Evolutionary conservation across 2,888 invertebrate genomes (phyloP).

Genomic region (Cacoxenus indagator): DNA sequence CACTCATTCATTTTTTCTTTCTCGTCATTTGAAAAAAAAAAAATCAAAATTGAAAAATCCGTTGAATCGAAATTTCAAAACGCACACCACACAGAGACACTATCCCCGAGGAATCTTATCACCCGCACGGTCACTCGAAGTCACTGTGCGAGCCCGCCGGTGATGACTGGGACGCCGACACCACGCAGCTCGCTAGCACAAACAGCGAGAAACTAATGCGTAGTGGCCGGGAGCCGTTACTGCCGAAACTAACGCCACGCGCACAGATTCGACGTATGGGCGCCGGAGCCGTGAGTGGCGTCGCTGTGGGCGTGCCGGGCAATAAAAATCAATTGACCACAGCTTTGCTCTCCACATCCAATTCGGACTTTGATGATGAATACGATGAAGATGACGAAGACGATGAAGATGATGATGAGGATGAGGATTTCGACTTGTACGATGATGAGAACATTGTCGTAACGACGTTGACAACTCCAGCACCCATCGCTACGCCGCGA

Average conservation of each 20-base stretch:
- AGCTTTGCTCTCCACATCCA: conserved; percentile 77
- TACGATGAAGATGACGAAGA: conserved; percentile 67
- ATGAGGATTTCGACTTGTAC: conserved; percentile 70
- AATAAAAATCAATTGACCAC: conserved; percentile 74
- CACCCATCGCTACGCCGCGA: conserved; percentile 44
- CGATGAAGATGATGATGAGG: conserved; percentile 65
- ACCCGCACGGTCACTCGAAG: conserved; percentile 73
- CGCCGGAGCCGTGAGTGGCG: conserved; percentile 46
- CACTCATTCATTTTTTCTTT: conserved; percentile 17
- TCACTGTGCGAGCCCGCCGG: conserved; percentile 74
- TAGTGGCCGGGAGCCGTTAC: conserved; percentile 72
- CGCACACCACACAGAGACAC: conserved; percentile 72
- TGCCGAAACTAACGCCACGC: conserved; percentile 75
- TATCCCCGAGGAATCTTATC: conserved; percentile 79
- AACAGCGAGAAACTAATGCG: conserved; percentile 49
- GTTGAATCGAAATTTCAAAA: neutral
- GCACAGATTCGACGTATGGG: conserved; percentile 75
- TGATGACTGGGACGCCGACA: conserved; percentile 70
- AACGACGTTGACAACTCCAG: conserved; percentile 59
- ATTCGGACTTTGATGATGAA: conserved; percentile 70
- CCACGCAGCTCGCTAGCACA: conserved; percentile 64
- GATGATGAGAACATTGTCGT: conserved; percentile 70
- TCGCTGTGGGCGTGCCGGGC: conserved; percentile 44
- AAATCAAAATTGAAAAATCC: conserved; percentile 26
- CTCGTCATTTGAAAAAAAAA: conserved; percentile 23